A percentile compares a stretch with the other conserved stretches of the same genome.
Conservation (phyloP, 2,797 vertebrate genomes). For the Arctocebus calabarensis region DNA sequence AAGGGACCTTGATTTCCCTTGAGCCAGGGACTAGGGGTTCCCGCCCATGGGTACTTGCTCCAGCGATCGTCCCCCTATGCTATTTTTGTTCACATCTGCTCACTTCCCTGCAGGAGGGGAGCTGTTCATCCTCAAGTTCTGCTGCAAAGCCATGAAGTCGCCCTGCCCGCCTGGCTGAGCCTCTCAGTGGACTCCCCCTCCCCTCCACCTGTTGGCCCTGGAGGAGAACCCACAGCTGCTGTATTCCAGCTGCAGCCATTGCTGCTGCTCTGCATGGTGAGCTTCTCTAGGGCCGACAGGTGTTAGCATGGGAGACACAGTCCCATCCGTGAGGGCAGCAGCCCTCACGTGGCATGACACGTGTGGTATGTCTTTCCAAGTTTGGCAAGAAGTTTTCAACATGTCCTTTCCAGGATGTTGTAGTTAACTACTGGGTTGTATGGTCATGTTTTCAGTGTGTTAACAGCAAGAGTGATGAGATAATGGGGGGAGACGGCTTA, state of each 20-base stretch:
- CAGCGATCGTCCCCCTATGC: not conserved
- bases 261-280: not conserved
- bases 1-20: not conserved
- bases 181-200: not conserved
- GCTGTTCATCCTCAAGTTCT: not conserved
- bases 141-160: not conserved
- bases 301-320: not conserved
- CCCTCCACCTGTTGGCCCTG: no score
- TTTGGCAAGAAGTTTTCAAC: not conserved
- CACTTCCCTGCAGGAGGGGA: not conserved
- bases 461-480: constrained; percentile 29
- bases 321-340: not conserved
- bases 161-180: not conserved
- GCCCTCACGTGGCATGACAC: not conserved
- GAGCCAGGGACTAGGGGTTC: not conserved
- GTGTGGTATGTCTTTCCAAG: not conserved
- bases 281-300: not conserved
- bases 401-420: not conserved
- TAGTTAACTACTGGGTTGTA: not conserved
- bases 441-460: constrained; percentile 25
- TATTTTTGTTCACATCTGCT: not conserved
- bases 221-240: no score
- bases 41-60: not conserved
- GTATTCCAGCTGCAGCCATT: not conserved
- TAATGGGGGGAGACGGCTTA: constrained; percentile 30